Base-by-base conservation (phyloP, 1,140 invertebrate genomes). In the Atta texana region DNA sequence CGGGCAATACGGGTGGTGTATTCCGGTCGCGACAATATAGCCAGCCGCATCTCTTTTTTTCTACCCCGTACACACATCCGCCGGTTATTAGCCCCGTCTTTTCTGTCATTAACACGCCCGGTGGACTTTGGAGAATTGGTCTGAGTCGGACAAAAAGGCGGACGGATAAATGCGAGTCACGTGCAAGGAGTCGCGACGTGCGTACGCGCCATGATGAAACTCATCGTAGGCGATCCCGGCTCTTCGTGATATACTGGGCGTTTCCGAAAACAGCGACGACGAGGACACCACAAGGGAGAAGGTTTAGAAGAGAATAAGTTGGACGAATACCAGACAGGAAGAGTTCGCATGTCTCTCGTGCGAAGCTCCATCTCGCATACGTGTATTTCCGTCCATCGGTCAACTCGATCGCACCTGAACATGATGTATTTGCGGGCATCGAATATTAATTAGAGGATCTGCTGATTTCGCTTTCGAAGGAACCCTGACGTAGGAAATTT, bases 161-260 rank as follows among this genome's bases (percentile, higher is more conserved):
- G 80, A 80, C 81, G 91, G 93, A 92, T 92, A 92, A 94, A 95
- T 95, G 94, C 94, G 75, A 90, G 92, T 95, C 94, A 95, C 94
- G 94, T 93, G 92, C 92, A 85, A 21, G 76, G 75, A 61, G 66
- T 87, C 34, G 77, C 75, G 91, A 94, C 93, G 93, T 93, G 93
- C 91, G 89, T 90, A 84, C 89, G 89, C 88, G 88, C 90, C 89
- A 91, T 92, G 93, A 94, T 94, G 93, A 94, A 94, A 94, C 91
- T 92, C 90, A 87, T 81, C 77, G 44, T 77, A 92, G 93, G 92
- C 91, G 86, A 75, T 91, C 86, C 39, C 53, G 72, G 61, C 77
- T 76, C 82, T 63, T 89, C 77, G 77, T 68, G 77, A 63, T 76
- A 34, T 24, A 66, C n/a, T 24, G 24, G 28, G 49, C 66, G 10